Evolutionary conservation across 2,888 invertebrate species (phyloP).

Genomic region (Gymnoscelis rufifasciata): DNA sequence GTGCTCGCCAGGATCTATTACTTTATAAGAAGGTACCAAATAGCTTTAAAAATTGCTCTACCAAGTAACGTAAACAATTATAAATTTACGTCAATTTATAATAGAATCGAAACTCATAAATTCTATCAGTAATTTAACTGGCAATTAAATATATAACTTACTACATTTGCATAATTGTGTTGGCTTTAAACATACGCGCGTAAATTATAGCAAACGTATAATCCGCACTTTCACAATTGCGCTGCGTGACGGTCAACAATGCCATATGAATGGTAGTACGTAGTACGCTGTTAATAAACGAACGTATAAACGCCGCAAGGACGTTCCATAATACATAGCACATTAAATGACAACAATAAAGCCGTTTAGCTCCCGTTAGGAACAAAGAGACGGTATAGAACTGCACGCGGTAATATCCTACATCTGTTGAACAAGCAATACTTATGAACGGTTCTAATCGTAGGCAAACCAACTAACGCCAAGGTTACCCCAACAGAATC

Average conservation of each 20-base stretch:
- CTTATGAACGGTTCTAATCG: constrained; percentile 10
- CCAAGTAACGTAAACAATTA: too few species aligned
- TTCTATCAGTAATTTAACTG: neutral
- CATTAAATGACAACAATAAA: constrained; percentile 20
- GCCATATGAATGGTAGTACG: constrained; percentile 22
- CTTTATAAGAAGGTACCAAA: too few species aligned
- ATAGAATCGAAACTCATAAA: too few species aligned
- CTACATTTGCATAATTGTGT: constrained; percentile 15
- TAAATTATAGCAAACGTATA: constrained; percentile 33
- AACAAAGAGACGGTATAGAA: constrained; percentile 22
- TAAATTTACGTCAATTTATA: too few species aligned
- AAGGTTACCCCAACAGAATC: constrained; percentile 37
- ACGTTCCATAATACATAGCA: constrained; percentile 6
- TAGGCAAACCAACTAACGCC: constrained; percentile 19
- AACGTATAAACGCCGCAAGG: constrained; percentile 22
- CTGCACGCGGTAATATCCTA: constrained; percentile 9
- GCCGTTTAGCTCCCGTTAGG: constrained; percentile 7
- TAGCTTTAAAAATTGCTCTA: too few species aligned
- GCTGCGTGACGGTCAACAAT: constrained; percentile 52
- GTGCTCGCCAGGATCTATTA: too few species aligned
- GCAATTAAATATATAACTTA: neutral
- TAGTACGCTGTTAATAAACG: constrained; percentile 22
- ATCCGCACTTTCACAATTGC: constrained; percentile 57
- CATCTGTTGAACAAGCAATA: constrained; percentile 7
- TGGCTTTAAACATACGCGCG: constrained; percentile 13